phyloP scores from a whole-genome alignment of 2,888 invertebrate genomes.

The Bibio marci region DNA sequence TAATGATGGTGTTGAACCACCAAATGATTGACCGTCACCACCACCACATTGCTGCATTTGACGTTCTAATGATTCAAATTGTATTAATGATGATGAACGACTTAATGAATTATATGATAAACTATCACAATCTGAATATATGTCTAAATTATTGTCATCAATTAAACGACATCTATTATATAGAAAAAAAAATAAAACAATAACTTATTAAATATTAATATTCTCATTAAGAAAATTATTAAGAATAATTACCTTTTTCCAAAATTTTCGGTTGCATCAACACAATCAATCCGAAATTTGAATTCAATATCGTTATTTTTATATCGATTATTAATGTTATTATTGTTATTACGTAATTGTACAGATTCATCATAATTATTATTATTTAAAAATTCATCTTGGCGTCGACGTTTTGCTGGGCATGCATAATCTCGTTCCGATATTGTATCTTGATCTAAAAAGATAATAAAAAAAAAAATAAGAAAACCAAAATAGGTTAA shows the following conservation, averaged over 20 bases:
- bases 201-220: neutral
- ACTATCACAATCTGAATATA: conserved; percentile 28
- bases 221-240: too few species aligned
- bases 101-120: conserved; percentile 43
- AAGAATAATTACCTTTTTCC: conserved; percentile 3
- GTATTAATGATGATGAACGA: conserved; percentile 64
- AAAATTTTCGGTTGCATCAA: neutral
- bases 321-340: neutral
- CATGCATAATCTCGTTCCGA: conserved; percentile 60
- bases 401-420: conserved; percentile 53
- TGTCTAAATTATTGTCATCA: conserved; percentile 12
- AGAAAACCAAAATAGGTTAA: too few species aligned
- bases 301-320: neutral
- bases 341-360: conserved; percentile 10
- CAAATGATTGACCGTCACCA: conserved; percentile 17
- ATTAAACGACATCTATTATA: conserved; percentile 7
- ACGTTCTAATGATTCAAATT: conserved; percentile 68
- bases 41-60: conserved; percentile 37
- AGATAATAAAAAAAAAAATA: neutral
- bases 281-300: conserved; percentile 1
- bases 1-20: conserved; percentile 26
- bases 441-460: conserved; percentile 26
- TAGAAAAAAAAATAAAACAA: neutral
- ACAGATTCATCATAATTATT: conserved; percentile 6
- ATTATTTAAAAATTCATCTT: conserved; percentile 29